Conservation (phyloP, 2,113 vertebrate species). For the Danionella cerebrum region DNA sequence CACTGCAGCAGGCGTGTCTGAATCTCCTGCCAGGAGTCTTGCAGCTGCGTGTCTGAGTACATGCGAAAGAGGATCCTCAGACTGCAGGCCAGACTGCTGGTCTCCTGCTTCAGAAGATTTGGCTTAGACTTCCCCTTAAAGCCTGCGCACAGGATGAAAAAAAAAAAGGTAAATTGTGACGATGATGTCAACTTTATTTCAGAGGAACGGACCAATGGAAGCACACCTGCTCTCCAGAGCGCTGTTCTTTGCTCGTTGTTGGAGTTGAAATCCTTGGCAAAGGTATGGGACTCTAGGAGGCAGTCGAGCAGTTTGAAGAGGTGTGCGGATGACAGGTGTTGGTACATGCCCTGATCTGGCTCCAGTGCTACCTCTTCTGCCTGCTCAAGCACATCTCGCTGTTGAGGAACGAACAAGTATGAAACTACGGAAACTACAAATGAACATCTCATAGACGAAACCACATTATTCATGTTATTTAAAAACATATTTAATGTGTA, state of each 20-base stretch:
- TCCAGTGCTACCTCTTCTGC: constrained; percentile 56
- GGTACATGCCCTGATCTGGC: constrained; percentile 88
- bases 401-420: not conserved
- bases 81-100: constrained; percentile 92
- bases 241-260: constrained; percentile 94
- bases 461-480: too few species aligned
- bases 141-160: constrained; percentile 55
- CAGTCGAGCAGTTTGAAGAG: constrained; percentile 95
- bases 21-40: constrained; percentile 78
- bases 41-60: constrained; percentile 80
- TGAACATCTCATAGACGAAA: not conserved
- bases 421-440: not conserved
- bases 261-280: constrained; percentile 95
- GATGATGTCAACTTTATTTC: not conserved
- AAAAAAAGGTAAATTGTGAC: not conserved
- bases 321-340: constrained; percentile 81
- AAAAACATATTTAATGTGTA: too few species aligned
- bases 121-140: constrained; percentile 99
- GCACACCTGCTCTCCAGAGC: constrained; percentile 89
- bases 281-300: constrained; percentile 89
- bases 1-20: constrained; percentile 84
- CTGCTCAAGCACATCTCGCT: constrained; percentile 81
- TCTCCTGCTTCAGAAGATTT: constrained; percentile 96
- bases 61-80: constrained; percentile 90
- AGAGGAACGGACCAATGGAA: not conserved